These are phyloP conservation scores for Boulengeromyrus knoepffleri DNA, from an alignment of 2,113 vertebrate species.

Conservation along the genomic window DNA sequence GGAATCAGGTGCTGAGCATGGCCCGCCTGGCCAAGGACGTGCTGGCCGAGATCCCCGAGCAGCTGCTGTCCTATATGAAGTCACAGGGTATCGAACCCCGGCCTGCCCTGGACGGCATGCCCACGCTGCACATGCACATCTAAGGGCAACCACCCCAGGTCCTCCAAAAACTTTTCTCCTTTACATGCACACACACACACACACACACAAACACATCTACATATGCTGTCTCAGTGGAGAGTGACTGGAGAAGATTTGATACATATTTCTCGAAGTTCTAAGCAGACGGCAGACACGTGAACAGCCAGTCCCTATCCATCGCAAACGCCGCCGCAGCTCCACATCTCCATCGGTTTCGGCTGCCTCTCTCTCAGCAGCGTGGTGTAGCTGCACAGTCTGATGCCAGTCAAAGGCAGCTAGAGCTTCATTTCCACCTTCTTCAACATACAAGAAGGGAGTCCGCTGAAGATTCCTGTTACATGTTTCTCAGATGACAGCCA, in stretches of 20 bases:
- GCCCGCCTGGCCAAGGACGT: slow-evolving; percentile 91
- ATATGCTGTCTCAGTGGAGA: slow-evolving; percentile 1
- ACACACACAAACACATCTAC: not conserved
- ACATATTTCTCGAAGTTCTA: not conserved
- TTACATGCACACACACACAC: not conserved
- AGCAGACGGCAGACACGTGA: not conserved
- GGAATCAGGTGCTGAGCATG: slow-evolving; percentile 96
- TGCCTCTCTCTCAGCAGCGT: not conserved
- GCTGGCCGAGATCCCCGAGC: slow-evolving; percentile 88
- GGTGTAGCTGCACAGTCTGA: not conserved
- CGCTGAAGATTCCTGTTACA: not conserved
- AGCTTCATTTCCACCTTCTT: not conserved
- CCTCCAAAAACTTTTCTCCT: not conserved
- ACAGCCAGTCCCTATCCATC: not conserved
- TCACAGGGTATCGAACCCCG: slow-evolving; percentile 78
- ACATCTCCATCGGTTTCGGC: not conserved
- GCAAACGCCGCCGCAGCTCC: not conserved
- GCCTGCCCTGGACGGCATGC: slow-evolving; percentile 50
- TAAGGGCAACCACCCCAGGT: not conserved
- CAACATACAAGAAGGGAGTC: not conserved
- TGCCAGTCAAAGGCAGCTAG: not conserved
- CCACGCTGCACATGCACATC: slow-evolving; percentile 14
- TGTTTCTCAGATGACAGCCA: not conserved
- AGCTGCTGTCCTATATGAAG: slow-evolving; percentile 94
- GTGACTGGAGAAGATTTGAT: not conserved